Evolutionary conservation across 1,140 invertebrate genomes (phyloP).

Genomic region (Drosophila mayri): DNA sequence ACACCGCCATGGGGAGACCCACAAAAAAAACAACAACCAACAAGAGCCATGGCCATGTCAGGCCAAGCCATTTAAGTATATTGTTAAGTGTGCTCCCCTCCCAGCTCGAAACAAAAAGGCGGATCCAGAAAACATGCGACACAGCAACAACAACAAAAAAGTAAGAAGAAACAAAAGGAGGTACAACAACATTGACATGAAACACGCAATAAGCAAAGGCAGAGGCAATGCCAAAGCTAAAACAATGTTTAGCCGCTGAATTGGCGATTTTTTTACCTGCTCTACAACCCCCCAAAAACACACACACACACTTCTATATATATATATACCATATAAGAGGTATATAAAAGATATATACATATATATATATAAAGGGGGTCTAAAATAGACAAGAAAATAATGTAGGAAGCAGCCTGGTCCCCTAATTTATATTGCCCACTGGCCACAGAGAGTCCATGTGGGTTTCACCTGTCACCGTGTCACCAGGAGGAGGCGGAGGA

Average conservation of each 20-base stretch:
- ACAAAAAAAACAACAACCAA: conserved; percentile 36
- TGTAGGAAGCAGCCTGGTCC: conserved; percentile 30
- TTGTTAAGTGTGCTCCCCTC: conserved; percentile 60
- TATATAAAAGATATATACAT: not conserved
- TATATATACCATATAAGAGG: not conserved
- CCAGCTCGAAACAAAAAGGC: conserved; percentile 59
- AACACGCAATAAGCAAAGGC: conserved; percentile 69
- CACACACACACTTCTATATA: not conserved
- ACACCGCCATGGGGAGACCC: conserved; percentile 51
- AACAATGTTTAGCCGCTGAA: conserved; percentile 69
- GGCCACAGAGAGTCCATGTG: conserved; percentile 28
- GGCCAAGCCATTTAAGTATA: conserved; percentile 74
- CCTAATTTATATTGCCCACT: conserved; percentile 61
- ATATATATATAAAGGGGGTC: conserved; percentile 15
- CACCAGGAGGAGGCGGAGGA: not conserved
- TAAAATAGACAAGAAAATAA: conserved; percentile 64
- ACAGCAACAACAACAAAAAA: conserved; percentile 10
- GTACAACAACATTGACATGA: conserved; percentile 51
- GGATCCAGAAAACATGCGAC: conserved; percentile 65
- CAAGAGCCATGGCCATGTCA: conserved; percentile 16
- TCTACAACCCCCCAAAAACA: not conserved
- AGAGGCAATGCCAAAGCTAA: conserved; percentile 35
- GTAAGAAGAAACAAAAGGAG: conserved; percentile 19
- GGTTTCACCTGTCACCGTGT: conserved; percentile 8
- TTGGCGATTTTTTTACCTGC: conserved; percentile 63